Conservation (phyloP, 2,888 invertebrate genomes). For the Parnassius glacialis region DNA sequence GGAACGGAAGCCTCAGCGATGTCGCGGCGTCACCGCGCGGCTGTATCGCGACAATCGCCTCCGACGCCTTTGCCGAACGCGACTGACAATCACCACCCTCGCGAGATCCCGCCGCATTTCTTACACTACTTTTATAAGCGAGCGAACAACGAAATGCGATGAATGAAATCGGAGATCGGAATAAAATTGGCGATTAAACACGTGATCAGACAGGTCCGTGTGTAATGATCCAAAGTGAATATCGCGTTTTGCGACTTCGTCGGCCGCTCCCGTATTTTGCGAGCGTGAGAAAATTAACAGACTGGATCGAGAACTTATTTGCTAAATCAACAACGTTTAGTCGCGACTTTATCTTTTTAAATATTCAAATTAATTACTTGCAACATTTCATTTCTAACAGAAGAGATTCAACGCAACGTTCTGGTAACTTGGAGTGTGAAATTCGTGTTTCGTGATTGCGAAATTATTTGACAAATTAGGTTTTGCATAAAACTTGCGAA, state of each 20-base stretch:
- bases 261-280: slow-evolving; percentile 21
- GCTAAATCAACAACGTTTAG: slow-evolving; percentile 14
- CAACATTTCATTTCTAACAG: slow-evolving; percentile 10
- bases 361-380: slow-evolving; percentile 18
- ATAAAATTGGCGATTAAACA: slow-evolving; percentile 45
- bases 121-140: slow-evolving; percentile 22
- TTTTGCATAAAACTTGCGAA: no score
- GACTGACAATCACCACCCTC: slow-evolving; percentile 38
- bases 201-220: slow-evolving; percentile 51
- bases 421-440: slow-evolving; percentile 11
- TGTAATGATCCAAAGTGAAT: slow-evolving; percentile 57
- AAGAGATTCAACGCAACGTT: slow-evolving; percentile 3
- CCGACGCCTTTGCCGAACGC: slow-evolving; percentile 43
- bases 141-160: slow-evolving; percentile 23
- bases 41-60: slow-evolving; percentile 41
- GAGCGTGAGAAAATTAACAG: slow-evolving; percentile 45
- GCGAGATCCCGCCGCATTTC: slow-evolving; percentile 33
- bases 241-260: slow-evolving; percentile 54
- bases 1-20: slow-evolving; percentile 74
- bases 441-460: not conserved
- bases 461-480: no score
- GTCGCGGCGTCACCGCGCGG: slow-evolving; percentile 54
- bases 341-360: slow-evolving; percentile 12
- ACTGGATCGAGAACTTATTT: slow-evolving; percentile 24
- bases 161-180: slow-evolving; percentile 44